phyloP scores from a whole-genome alignment of 2,797 vertebrate genomes.

The Myripristis murdjan region DNA sequence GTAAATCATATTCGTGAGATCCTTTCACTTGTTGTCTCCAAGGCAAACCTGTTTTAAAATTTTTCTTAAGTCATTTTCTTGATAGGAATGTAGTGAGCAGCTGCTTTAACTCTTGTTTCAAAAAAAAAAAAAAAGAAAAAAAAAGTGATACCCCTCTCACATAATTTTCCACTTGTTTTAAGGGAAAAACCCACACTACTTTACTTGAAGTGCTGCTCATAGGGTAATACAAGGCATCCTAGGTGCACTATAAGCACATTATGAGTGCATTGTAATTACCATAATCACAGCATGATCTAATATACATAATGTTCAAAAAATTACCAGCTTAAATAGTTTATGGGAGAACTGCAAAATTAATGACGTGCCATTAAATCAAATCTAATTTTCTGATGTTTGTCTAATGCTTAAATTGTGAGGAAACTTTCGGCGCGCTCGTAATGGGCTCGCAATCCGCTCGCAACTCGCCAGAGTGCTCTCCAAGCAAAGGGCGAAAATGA shows the following conservation, averaged over 20 bases:
- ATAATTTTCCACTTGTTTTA: too few species aligned
- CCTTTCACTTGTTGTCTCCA: too few species aligned
- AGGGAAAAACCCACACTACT: too few species aligned
- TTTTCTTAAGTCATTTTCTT: too few species aligned
- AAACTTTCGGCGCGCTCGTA: slow-evolving; percentile 42
- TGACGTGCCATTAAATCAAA: slow-evolving; percentile 57
- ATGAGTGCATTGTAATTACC: slow-evolving; percentile 55
- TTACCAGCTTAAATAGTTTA: slow-evolving; percentile 65
- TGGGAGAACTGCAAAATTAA: slow-evolving; percentile 73
- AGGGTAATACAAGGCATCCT: slow-evolving; percentile 27
- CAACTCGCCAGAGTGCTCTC: slow-evolving; percentile 26
- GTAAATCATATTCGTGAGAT: too few species aligned
- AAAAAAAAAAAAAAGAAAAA: too few species aligned
- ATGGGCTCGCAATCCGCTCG: slow-evolving; percentile 33
- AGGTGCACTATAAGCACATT: slow-evolving; percentile 45
- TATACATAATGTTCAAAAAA: slow-evolving; percentile 74
- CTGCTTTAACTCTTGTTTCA: too few species aligned
- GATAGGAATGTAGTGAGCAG: too few species aligned
- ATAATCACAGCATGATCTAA: slow-evolving; percentile 71
- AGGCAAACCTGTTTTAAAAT: too few species aligned
- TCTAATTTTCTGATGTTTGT: slow-evolving; percentile 53
- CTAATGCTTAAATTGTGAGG: neutral
- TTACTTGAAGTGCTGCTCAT: too few species aligned
- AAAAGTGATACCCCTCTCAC: too few species aligned
- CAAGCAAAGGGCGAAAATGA: slow-evolving; percentile 16